Evolutionary conservation across 2,113 vertebrate species (phyloP).

Genomic region (Trachemys scripta): DNA sequence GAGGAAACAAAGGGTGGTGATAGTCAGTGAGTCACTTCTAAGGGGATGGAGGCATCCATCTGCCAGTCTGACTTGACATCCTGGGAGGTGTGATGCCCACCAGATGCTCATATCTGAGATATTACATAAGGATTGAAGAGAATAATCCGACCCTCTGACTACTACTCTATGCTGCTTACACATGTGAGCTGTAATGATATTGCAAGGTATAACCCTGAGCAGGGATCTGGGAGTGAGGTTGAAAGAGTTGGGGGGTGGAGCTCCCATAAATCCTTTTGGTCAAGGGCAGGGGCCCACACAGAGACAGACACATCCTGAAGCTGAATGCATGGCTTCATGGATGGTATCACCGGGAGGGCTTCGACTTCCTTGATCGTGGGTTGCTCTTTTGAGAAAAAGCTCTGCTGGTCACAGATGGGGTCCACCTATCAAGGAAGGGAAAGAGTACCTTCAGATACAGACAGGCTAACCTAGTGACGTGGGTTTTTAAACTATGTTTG

Average conservation of each 20-base stretch:
- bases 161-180: neutral
- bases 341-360: neutral
- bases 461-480: neutral
- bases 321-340: neutral
- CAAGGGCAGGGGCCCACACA: neutral
- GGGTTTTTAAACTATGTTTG: too few relatives aligned
- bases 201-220: neutral
- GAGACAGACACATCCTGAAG: neutral
- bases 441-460: neutral
- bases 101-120: neutral
- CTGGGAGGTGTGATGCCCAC: neutral
- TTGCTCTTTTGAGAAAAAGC: neutral
- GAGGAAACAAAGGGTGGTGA: neutral
- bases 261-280: neutral
- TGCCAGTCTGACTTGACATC: neutral
- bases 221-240: neutral
- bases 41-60: neutral
- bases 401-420: neutral
- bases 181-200: neutral
- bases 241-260: accelerated
- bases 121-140: neutral
- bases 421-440: neutral
- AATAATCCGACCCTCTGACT: neutral
- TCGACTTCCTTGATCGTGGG: neutral
- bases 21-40: accelerated